Conservation (phyloP, 1,140 invertebrate species). For the Panonychus citri region DNA sequence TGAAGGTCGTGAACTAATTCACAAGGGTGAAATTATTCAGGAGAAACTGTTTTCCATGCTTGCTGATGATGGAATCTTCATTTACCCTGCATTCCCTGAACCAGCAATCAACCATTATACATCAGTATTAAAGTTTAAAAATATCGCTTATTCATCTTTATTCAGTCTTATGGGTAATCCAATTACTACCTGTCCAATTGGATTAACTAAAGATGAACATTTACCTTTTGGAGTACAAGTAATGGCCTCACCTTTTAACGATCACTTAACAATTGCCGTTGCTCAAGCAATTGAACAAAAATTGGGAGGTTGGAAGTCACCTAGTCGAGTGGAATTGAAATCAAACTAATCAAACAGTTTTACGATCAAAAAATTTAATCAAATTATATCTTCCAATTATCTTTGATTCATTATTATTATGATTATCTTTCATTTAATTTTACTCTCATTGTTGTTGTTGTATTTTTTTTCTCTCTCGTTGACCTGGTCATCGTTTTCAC, state of each 20-base stretch:
- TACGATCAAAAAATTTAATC: too few species aligned
- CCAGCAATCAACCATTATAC: constrained; percentile 61
- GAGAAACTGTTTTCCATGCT: constrained; percentile 21
- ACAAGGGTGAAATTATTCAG: not conserved
- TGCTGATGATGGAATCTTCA: constrained; percentile 39
- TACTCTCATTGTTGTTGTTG: too few species aligned
- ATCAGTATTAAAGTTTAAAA: constrained; percentile 47
- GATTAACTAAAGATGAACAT: not conserved
- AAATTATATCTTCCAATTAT: too few species aligned
- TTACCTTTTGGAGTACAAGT: not conserved
- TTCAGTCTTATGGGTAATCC: constrained; percentile 26
- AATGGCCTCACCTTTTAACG: constrained; percentile 13
- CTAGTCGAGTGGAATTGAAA: not conserved
- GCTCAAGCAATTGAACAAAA: constrained; percentile 17
- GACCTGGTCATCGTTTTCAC: too few species aligned
- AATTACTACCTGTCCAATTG: constrained; percentile 23
- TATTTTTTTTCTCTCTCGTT: too few species aligned
- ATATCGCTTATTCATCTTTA: constrained; percentile 50
- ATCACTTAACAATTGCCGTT: constrained; percentile 16
- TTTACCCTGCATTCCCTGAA: constrained; percentile 34
- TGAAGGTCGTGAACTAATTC: not conserved
- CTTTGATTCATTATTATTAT: too few species aligned
- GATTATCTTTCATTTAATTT: too few species aligned
- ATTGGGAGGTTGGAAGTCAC: constrained; percentile 18
- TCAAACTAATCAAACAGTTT: too few species aligned